Evolutionary conservation across 2,888 invertebrate species (phyloP).

Genomic region (Drosophila suboccidentalis): DNA sequence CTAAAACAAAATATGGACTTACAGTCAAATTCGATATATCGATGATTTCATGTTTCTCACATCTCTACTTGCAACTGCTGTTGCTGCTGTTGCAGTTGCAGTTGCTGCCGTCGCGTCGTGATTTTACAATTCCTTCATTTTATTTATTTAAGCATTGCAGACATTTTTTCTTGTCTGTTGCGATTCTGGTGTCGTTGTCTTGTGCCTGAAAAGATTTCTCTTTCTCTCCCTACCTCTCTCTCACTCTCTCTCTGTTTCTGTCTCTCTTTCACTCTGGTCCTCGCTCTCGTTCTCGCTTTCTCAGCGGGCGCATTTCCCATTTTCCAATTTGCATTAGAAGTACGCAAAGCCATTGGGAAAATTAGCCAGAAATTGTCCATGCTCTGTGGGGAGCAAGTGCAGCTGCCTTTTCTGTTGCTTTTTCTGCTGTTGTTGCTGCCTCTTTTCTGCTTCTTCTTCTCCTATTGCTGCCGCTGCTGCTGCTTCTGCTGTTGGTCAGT

Average conservation of each 20-base stretch:
- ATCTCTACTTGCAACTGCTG: slow-evolving; percentile 24
- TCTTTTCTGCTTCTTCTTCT: slow-evolving; percentile 39
- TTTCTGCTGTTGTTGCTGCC: slow-evolving; percentile 53
- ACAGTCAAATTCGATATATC: neutral
- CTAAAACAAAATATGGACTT: neutral
- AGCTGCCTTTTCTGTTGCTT: slow-evolving; percentile 45
- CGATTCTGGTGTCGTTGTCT: slow-evolving; percentile 37
- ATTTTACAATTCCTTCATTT: slow-evolving; percentile 82
- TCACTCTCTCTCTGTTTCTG: slow-evolving; percentile 4
- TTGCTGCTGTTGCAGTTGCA: slow-evolving; percentile 39
- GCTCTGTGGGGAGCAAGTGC: slow-evolving; percentile 73
- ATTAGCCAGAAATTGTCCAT: slow-evolving; percentile 77
- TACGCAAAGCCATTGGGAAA: slow-evolving; percentile 49
- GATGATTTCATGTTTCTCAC: neutral
- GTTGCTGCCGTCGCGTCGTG: slow-evolving; percentile 69
- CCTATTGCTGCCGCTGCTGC: slow-evolving; percentile 39
- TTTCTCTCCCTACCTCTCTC: slow-evolving; percentile 6
- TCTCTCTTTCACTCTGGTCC: slow-evolving; percentile 1
- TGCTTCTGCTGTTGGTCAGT: slow-evolving; percentile 69
- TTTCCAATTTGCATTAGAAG: slow-evolving; percentile 71
- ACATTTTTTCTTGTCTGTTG: slow-evolving; percentile 72
- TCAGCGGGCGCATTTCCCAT: slow-evolving; percentile 56
- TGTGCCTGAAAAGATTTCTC: slow-evolving; percentile 44
- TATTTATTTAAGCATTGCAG: slow-evolving; percentile 81
- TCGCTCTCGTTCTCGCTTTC: slow-evolving; percentile 22